phyloP scores from a whole-genome alignment of 2,113 vertebrate species.

The Tamias sibiricus region DNA sequence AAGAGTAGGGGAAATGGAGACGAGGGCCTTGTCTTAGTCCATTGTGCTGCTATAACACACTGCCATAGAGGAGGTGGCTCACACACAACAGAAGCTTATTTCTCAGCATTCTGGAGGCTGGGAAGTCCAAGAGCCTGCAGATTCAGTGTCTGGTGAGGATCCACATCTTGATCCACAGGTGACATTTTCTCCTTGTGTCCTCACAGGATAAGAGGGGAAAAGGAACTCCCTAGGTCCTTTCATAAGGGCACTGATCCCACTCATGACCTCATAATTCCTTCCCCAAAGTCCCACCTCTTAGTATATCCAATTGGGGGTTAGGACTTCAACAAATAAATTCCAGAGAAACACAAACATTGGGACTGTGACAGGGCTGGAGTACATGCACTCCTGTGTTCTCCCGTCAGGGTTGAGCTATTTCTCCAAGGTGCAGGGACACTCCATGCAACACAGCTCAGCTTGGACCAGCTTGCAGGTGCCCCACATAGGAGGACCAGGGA shows the following conservation, averaged over 20 bases:
- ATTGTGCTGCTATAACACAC: not conserved
- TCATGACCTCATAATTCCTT: not conserved
- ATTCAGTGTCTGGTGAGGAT: not conserved
- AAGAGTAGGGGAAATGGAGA: not conserved
- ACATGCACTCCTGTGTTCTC: not conserved
- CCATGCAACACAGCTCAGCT: fast-evolving
- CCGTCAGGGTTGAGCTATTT: no score
- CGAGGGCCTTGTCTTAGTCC: not conserved
- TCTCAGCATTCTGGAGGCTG: not conserved
- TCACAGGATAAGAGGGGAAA: not conserved
- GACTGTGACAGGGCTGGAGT: not conserved
- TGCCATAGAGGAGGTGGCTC: not conserved
- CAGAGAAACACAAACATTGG: not conserved
- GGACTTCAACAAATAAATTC: no score
- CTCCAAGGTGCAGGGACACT: not conserved
- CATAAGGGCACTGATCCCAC: not conserved
- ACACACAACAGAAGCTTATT: not conserved
- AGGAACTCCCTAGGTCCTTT: not conserved
- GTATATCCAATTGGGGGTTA: not conserved
- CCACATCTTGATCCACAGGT: not conserved
- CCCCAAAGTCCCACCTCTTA: not conserved
- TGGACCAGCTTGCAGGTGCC: not conserved
- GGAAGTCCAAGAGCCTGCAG: not conserved
- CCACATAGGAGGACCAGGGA: no score
- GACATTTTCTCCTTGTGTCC: not conserved